Conservation (phyloP, 2,888 invertebrate species). For the Trichopria drosophilae region DNA sequence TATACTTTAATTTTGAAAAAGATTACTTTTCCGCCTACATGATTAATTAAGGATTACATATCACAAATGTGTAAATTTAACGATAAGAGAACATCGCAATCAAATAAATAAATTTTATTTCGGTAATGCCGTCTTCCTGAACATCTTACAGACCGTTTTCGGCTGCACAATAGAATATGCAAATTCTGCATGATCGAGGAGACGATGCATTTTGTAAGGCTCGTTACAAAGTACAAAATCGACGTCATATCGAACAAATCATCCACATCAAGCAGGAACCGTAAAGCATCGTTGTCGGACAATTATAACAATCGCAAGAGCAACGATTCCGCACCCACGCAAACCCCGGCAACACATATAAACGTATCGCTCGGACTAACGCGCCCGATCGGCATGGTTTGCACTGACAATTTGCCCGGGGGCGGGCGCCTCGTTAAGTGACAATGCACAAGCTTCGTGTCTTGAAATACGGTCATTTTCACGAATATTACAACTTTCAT, state of each 20-base stretch:
- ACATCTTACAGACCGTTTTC: too few species aligned
- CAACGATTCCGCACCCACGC: constrained; percentile 7
- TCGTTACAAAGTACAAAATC: constrained; percentile 48
- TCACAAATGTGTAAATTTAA: too few species aligned
- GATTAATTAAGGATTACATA: too few species aligned
- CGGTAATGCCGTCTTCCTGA: too few species aligned
- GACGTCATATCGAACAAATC: constrained; percentile 38
- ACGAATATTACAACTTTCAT: constrained; percentile 37
- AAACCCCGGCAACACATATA: background rate
- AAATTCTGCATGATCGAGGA: background rate
- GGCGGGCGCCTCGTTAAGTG: constrained; percentile 55
- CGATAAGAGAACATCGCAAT: too few species aligned
- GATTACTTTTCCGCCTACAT: too few species aligned
- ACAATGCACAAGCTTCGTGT: constrained; percentile 51
- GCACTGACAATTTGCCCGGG: constrained; percentile 27
- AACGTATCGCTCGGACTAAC: constrained; percentile 8
- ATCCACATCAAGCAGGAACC: constrained; percentile 44
- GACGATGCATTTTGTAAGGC: constrained; percentile 30
- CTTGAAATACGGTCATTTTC: constrained; percentile 45
- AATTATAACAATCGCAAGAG: constrained; percentile 29
- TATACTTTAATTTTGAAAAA: too few species aligned
- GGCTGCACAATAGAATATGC: too few species aligned
- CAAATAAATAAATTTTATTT: too few species aligned
- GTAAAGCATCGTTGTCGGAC: constrained; percentile 49
- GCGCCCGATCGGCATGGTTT: too few species aligned